phyloP scores from a whole-genome alignment of 2,113 vertebrate species.

The Syrrhaptes paradoxus region DNA sequence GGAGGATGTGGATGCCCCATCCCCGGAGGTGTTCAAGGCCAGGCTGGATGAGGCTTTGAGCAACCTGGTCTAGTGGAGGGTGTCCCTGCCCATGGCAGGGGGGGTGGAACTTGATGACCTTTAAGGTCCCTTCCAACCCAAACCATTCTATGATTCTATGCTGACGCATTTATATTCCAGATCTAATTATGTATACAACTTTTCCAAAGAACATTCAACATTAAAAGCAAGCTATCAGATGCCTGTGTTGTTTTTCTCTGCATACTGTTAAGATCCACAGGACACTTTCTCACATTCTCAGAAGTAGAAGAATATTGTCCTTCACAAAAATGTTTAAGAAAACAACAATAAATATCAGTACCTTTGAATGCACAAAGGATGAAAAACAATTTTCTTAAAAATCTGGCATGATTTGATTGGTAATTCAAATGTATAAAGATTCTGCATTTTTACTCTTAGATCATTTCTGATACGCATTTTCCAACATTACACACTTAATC shows the following conservation, averaged over 20 bases:
- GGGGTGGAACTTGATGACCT: no score
- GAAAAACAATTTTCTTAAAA: background rate
- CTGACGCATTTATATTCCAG: background rate
- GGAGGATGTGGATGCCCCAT: no score
- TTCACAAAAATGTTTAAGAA: background rate
- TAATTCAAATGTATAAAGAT: background rate
- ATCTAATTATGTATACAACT: background rate
- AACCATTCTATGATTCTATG: no score
- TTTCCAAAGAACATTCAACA: rapidly evolving
- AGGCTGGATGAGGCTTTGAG: no score
- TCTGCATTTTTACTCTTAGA: background rate
- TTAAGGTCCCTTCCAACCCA: no score
- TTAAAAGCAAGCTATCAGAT: background rate
- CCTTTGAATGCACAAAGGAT: background rate
- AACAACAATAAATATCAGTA: background rate
- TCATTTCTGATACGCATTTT: background rate
- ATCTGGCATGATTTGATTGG: background rate
- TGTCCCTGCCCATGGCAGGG: no score
- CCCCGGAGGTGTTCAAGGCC: no score
- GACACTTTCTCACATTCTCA: background rate
- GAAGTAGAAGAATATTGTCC: background rate
- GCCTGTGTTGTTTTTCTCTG: background rate
- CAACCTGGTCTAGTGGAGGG: no score
- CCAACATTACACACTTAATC: background rate
- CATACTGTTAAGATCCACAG: background rate